Percentiles rank a stretch among this genome's conserved stretches.
These are phyloP conservation scores for Heliconius nattereri DNA, from an alignment of 1,140 invertebrate species.

Conservation along the genomic window DNA sequence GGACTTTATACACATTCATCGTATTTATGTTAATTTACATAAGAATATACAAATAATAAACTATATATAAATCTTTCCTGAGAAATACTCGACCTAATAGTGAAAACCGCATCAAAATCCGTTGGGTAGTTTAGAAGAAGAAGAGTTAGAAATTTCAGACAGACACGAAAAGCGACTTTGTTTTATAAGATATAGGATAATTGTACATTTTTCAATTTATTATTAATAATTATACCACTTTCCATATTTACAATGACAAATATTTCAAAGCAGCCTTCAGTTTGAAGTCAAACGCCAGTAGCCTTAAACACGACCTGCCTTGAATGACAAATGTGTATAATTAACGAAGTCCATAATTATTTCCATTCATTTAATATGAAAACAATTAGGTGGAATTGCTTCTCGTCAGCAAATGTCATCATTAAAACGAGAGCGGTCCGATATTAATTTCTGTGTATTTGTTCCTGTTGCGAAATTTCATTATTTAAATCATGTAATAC, in stretches of 20 bases:
- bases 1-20: too few species aligned
- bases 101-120: too few species aligned
- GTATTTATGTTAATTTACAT: too few species aligned
- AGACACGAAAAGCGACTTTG: too few species aligned
- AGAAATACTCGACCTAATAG: too few species aligned
- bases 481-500: constrained; percentile 2
- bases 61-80: too few species aligned
- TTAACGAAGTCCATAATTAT: constrained; percentile 3
- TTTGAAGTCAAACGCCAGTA: neutral
- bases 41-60: too few species aligned
- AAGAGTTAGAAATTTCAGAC: too few species aligned
- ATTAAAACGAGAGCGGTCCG: constrained; percentile 3
- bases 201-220: neutral
- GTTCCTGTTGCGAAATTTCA: neutral
- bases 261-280: neutral
- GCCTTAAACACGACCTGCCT: neutral
- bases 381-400: constrained; percentile 6
- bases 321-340: constrained; percentile 14
- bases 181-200: too few species aligned
- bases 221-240: neutral
- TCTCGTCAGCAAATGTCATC: neutral
- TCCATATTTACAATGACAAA: neutral
- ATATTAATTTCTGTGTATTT: constrained; percentile 10
- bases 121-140: too few species aligned
- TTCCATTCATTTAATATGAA: constrained; percentile 9